A percentile compares a stretch with the other conserved stretches of the same genome.
Evolutionary conservation across 1,140 invertebrate genomes (phyloP).

Genomic region (Rhynchophorus ferrugineus): DNA sequence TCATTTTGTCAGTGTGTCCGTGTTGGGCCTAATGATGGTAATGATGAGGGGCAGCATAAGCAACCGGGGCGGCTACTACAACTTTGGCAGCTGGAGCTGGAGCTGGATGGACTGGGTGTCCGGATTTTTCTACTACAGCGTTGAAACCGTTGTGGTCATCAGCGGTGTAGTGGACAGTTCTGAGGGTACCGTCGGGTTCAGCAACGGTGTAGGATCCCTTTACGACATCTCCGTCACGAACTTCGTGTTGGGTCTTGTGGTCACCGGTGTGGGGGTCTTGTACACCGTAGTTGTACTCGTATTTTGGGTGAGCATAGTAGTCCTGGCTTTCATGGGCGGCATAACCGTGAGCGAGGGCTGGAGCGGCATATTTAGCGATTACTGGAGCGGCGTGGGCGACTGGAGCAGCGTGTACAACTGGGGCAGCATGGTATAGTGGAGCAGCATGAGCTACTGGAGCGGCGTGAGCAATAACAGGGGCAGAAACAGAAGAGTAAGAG

Average conservation of each 20-base stretch:
- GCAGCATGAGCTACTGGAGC: slow-evolving; percentile 3
- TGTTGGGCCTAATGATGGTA: slow-evolving; percentile 15
- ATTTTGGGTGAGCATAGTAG: slow-evolving; percentile 43
- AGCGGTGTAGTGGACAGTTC: slow-evolving; percentile 57
- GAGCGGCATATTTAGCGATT: not conserved
- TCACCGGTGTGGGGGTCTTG: slow-evolving; percentile 51
- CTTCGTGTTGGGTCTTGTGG: slow-evolving; percentile 50
- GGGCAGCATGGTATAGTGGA: slow-evolving; percentile 4
- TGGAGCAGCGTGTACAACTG: slow-evolving; percentile 3
- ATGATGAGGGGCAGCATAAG: slow-evolving; percentile 10
- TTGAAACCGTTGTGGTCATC: slow-evolving; percentile 47
- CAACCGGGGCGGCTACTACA: slow-evolving; percentile 5
- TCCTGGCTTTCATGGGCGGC: slow-evolving; percentile 5
- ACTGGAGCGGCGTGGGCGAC: not conserved
- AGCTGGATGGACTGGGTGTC: slow-evolving; percentile 3
- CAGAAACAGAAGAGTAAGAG: slow-evolving; percentile 1
- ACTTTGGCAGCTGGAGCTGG: not conserved
- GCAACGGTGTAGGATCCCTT: slow-evolving; percentile 55
- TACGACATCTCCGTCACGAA: slow-evolving; percentile 53
- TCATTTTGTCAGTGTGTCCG: no score
- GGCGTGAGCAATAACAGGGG: not conserved
- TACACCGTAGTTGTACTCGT: slow-evolving; percentile 47
- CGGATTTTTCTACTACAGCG: slow-evolving; percentile 36
- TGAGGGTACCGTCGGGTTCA: slow-evolving; percentile 54
- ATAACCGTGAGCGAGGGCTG: slow-evolving; percentile 1